These are phyloP conservation scores for Drosophila pallidifrons DNA, from an alignment of 1,140 invertebrate genomes.

Conservation along the genomic window DNA sequence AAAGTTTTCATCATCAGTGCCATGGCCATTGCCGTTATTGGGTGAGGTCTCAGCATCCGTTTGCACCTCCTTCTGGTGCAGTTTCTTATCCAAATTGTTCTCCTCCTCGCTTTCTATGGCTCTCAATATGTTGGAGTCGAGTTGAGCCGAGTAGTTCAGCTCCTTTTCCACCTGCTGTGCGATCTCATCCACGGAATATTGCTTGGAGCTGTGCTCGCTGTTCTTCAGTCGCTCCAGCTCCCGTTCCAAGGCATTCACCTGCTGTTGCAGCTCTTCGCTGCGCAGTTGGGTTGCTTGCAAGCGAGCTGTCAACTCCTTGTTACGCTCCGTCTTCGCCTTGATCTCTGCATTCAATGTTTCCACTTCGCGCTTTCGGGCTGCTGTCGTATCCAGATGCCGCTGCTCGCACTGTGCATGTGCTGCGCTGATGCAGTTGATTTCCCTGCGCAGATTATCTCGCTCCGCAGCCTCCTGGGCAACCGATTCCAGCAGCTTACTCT, in stretches of 20 bases:
- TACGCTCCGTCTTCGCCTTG: constrained; percentile 59
- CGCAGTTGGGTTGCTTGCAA: constrained; percentile 53
- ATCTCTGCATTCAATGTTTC: constrained; percentile 66
- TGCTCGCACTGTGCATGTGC: constrained; percentile 69
- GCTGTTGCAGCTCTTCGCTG: constrained; percentile 47
- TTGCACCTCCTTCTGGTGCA: constrained; percentile 83
- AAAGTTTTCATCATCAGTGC: constrained; percentile 80
- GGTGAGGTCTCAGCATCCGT: constrained; percentile 46
- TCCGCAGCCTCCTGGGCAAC: constrained; percentile 64
- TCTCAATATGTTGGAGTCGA: constrained; percentile 87
- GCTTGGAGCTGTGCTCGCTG: constrained; percentile 74
- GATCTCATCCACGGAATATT: constrained; percentile 87
- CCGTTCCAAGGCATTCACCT: constrained; percentile 58
- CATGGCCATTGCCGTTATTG: constrained; percentile 48
- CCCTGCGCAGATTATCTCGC: constrained; percentile 67
- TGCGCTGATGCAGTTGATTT: constrained; percentile 58
- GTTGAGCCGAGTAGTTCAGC: constrained; percentile 87
- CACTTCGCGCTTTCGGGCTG: constrained; percentile 63
- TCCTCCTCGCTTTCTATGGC: constrained; percentile 86
- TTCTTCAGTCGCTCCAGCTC: constrained; percentile 72
- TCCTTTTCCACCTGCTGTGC: constrained; percentile 87
- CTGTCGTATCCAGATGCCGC: constrained; percentile 43
- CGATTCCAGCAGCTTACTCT: constrained; percentile 58
- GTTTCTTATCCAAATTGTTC: constrained; percentile 85
- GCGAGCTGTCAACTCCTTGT: constrained; percentile 40